Conservation (phyloP, 2,113 vertebrate species). For the Microcebus jonahi region DNA sequence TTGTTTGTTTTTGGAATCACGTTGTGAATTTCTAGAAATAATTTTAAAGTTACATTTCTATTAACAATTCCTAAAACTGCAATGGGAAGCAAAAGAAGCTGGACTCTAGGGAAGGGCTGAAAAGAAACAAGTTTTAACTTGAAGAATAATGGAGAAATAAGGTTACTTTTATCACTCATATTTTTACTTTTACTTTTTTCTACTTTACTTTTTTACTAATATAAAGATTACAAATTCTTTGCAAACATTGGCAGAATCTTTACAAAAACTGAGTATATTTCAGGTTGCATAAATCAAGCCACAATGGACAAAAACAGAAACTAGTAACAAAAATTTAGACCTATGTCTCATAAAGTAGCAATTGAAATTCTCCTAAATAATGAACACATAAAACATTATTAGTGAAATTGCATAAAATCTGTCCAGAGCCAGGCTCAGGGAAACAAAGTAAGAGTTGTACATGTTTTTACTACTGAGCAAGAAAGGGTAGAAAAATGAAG, state of each 20-base stretch:
- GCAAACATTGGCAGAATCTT: neutral
- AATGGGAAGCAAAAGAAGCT: neutral
- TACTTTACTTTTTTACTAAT: neutral
- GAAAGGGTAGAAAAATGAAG: conserved; percentile 20
- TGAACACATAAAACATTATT: neutral
- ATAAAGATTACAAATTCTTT: neutral
- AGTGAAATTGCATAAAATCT: neutral
- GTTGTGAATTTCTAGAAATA: conserved; percentile 12
- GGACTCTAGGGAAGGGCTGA: neutral
- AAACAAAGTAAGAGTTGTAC: neutral
- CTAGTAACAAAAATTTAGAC: neutral
- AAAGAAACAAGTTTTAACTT: neutral
- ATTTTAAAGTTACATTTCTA: conserved; percentile 40
- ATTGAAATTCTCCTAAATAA: conserved; percentile 41
- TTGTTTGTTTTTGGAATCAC: neutral
- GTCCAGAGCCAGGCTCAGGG: neutral
- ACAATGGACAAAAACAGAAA: neutral
- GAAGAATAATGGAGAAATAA: neutral
- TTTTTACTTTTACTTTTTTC: neutral
- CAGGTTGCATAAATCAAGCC: conserved; percentile 21
- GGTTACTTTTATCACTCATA: neutral
- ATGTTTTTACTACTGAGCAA: conserved; percentile 22
- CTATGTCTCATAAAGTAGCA: neutral
- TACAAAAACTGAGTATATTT: neutral
- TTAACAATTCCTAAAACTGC: neutral